phyloP scores from a whole-genome alignment of 30 jellyfish, hydroid and myxozoan genomes.

The Aurelia aurita region DNA sequence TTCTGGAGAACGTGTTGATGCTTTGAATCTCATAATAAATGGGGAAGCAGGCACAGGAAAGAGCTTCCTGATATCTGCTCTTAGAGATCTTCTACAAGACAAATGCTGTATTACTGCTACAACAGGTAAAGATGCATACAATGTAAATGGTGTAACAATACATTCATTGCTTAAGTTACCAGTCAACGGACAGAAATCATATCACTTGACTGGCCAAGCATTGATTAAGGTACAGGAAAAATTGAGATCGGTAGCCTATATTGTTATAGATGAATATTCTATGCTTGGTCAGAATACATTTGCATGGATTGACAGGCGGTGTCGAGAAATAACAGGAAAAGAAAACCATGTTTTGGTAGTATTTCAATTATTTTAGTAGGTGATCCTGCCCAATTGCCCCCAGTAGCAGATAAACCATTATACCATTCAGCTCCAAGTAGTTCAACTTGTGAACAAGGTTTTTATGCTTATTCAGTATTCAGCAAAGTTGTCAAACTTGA shows the following conservation, averaged over 20 bases:
- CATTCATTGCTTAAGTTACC: constrained; percentile 43
- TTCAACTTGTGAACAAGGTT: background rate
- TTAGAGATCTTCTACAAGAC: constrained; percentile 11
- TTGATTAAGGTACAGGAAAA: constrained; percentile 10
- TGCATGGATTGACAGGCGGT: constrained; percentile 35
- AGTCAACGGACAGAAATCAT: constrained; percentile 6
- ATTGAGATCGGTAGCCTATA: background rate
- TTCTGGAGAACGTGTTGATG: too few species aligned
- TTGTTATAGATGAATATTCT: constrained; percentile 28
- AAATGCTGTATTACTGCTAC: constrained; percentile 48
- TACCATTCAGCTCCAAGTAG: background rate
- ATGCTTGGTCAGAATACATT: constrained; percentile 13
- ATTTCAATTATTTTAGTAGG: constrained; percentile 9
- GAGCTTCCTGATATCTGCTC: constrained; percentile 2
- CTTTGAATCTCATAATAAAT: background rate
- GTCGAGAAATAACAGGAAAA: constrained; percentile 26
- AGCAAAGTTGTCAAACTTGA: background rate
- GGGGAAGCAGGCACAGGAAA: constrained; percentile 27
- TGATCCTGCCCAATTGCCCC: constrained; percentile 34
- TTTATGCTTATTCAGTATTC: background rate
- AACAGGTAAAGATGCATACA: constrained; percentile 47
- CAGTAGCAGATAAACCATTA: constrained; percentile 14
- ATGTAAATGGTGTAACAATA: constrained; percentile 22
- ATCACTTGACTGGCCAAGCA: constrained; percentile 23
- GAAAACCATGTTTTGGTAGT: constrained; percentile 8